Evolutionary conservation across 2,113 vertebrate species (phyloP), one percentile per base, ranked within the genome.

Genomic region (Melanotaenia duboulayi): DNA sequence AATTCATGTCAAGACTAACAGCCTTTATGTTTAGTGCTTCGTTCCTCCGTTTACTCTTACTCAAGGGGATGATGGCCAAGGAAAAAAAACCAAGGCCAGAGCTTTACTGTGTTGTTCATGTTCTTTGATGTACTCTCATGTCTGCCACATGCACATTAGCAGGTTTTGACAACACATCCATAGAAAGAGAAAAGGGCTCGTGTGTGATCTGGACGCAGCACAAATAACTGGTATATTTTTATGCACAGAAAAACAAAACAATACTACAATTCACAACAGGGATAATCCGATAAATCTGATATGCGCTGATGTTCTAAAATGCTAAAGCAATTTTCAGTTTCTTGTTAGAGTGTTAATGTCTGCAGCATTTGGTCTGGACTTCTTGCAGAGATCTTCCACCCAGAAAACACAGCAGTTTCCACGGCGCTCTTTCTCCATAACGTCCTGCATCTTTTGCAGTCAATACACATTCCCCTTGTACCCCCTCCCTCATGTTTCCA

Each of bases 1-100:
- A 87, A 85, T 84, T 91, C 90, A 91, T 73, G 78, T 89, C 71
- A 81, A 90, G 80, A 87, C 84, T 90, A 89, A 91, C 88, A 79
- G 69, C 54, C n/a, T 63, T 83, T 72, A 80, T 82, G 79, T 84
- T 76, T 74, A 51, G 49, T 79, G 72, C 81, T 84, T 81, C 74
- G 73, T 79, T 83, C 85, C 83, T 85, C 71, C 48, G 59, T 87
- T 89, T 80, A 82, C 86, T 85, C 76, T 64, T 64, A 74, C 69
- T 81, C 67, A 71, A 84, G 80, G 80, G 57, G 59, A 54, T 89
- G 80, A 90, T 80, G 91, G 80, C 65, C 56, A 37, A 71, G 65
- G 58, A 73, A 37, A 37, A 37, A 65, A 63, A 80, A 72, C 67
- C 67, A 81, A 78, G 72, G 63, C 62, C 19, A 16, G 49, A 35